Conservation (phyloP, 2,113 vertebrate genomes). For the Buteo buteo region DNA sequence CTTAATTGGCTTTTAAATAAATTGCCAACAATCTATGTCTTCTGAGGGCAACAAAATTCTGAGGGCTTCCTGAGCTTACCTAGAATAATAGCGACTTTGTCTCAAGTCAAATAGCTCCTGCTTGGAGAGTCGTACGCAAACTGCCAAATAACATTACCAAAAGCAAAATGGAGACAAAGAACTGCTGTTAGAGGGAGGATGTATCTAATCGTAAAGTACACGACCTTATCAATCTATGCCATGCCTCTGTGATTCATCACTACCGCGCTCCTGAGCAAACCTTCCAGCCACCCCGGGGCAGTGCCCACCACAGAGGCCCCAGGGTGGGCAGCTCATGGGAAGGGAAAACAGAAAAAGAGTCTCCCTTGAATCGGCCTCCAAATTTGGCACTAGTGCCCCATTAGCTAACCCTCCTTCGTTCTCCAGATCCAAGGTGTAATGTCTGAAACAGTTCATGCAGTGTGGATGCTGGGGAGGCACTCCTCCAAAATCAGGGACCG, state of each 20-base stretch:
- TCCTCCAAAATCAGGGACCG: not conserved
- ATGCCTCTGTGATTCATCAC: constrained; percentile 61
- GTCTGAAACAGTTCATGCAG: not conserved
- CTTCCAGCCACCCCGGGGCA: not conserved
- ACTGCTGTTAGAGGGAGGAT: constrained; percentile 49
- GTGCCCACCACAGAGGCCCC: not conserved
- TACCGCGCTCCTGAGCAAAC: constrained; percentile 38
- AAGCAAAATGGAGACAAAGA: constrained; percentile 61
- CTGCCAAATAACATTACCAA: not conserved
- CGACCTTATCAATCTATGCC: constrained; percentile 55
- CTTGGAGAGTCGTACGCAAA: not conserved
- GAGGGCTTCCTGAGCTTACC: not conserved
- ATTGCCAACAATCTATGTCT: not conserved
- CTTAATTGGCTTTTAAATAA: not conserved
- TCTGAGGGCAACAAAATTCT: not conserved
- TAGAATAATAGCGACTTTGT: constrained; percentile 30
- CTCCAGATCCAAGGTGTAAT: accelerated
- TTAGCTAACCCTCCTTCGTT: not conserved
- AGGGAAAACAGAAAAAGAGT: not conserved
- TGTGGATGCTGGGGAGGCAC: not conserved
- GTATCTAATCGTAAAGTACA: constrained; percentile 64
- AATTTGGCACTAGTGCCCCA: not conserved
- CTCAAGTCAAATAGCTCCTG: constrained; percentile 22
- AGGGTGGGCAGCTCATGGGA: not conserved
- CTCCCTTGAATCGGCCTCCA: not conserved